Conservation (phyloP, 2,113 vertebrate genomes). For the Sinosuthora webbiana region DNA sequence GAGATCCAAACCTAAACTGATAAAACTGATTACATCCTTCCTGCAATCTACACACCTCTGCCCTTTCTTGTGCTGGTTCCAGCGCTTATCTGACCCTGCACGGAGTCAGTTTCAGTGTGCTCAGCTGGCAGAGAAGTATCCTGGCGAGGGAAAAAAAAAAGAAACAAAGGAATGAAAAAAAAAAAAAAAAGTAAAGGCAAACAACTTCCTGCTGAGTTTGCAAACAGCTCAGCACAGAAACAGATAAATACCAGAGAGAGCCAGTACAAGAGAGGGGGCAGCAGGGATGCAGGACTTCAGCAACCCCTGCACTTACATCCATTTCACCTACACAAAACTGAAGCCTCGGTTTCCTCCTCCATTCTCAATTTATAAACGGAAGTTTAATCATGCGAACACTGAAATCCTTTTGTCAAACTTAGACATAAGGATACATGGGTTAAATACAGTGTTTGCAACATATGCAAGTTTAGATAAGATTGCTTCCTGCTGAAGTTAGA, state of each 20-base stretch:
- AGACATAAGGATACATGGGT: neutral
- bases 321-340: neutral
- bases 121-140: conserved; percentile 20
- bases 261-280: neutral
- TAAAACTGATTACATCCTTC: neutral
- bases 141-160: neutral
- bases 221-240: neutral
- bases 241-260: neutral
- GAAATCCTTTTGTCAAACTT: neutral
- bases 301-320: neutral
- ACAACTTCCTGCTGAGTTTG: conserved; percentile 29
- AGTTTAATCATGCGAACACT: neutral
- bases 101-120: neutral
- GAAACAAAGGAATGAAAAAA: neutral
- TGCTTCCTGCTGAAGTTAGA: neutral
- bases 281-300: neutral
- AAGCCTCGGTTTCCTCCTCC: neutral
- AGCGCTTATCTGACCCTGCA: neutral
- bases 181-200: neutral
- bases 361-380: neutral
- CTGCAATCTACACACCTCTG: neutral
- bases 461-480: neutral
- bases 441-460: neutral
- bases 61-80: neutral
- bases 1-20: neutral